Base-by-base conservation (phyloP, 2,113 vertebrate genomes). In the Bombycilla garrulus region DNA sequence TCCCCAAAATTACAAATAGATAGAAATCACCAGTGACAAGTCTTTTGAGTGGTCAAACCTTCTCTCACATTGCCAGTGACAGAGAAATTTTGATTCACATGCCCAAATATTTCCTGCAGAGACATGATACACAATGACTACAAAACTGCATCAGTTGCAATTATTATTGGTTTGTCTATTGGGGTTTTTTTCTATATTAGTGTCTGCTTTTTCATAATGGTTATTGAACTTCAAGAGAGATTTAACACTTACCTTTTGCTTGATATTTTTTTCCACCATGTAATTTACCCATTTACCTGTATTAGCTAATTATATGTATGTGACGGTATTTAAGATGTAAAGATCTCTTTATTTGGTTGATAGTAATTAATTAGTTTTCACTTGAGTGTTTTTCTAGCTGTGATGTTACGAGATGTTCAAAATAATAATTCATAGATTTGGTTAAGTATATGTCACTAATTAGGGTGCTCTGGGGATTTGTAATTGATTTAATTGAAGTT, bases 341-440 rank as follows among this genome's bases (percentile, higher is more conserved):
- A 81, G 44, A 90, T 86, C 47, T 81, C 36, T 79, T 94, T 86
- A 83, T 88, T 94, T 93, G 90, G 82, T 95, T 96, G 95, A 88
- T 88, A 94, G 82, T 28, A 92, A 96, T 97, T 97, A 97, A 95
- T 96, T 96, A 88, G 53, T 88, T 97, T 93, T 93, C 93, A 92
- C 62, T 93, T 84, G 72, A 90, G 74, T 94, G 94, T 97, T 96
- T 95, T 93, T 81, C 92, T 92, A 88, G 81, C 72, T 93, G 56
- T 67, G 91, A 92, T 92, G 93, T 93, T 94, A 94, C 67, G 79
- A 95, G 71, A 84, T 79, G 72, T 77, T 96, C 65, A 92, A 88
- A 97, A 96, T 97, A 93, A 89, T 95, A 97, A 93, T 95, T 96
- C 73, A 95, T 95, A 93, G 70, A 94, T 96, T 89, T 92, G 44